Conservation (phyloP, 2,113 vertebrate genomes). For the Colistium nudipinnis region DNA sequence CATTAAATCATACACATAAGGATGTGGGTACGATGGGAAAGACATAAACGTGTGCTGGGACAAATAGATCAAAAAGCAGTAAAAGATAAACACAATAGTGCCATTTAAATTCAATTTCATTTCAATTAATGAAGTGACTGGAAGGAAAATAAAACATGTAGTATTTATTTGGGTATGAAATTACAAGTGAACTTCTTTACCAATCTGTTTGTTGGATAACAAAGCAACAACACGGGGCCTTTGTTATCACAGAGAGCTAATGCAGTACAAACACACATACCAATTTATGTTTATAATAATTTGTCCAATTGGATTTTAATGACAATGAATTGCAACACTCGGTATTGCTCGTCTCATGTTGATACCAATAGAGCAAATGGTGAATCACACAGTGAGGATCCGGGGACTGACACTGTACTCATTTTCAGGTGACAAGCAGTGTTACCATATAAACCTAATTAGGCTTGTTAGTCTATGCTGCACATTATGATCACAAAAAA, state of each 20-base stretch:
- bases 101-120: neutral
- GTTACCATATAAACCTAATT: conserved; percentile 52
- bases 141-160: neutral
- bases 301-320: conserved; percentile 6
- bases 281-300: conserved; percentile 11
- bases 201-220: neutral
- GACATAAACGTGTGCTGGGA: neutral
- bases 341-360: neutral
- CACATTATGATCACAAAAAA: conserved; percentile 22
- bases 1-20: neutral
- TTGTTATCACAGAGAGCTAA: neutral
- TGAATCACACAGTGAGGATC: conserved; percentile 7
- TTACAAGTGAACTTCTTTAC: neutral
- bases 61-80: neutral
- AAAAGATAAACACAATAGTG: neutral
- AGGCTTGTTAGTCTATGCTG: conserved; percentile 32
- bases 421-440: conserved; percentile 35
- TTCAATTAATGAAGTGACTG: neutral
- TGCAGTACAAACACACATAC: neutral
- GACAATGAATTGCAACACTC: neutral
- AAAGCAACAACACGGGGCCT: neutral
- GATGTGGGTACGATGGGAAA: neutral
- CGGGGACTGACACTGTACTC: neutral
- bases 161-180: neutral
- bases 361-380: conserved; percentile 15